These are phyloP conservation scores for Trachymyrmex septentrionalis DNA, from an alignment of 1,140 invertebrate genomes.

Conservation along the genomic window DNA sequence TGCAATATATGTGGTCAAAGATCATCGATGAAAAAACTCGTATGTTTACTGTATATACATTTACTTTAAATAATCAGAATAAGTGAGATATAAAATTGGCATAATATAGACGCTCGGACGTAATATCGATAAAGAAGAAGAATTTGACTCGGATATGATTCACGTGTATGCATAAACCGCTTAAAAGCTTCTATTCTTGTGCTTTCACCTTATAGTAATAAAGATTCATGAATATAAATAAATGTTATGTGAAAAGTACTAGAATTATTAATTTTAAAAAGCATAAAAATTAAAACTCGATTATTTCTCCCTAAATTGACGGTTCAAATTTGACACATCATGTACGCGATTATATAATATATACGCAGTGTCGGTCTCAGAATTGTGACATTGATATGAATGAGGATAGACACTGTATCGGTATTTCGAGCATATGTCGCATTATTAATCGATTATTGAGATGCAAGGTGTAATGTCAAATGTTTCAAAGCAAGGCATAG, in stretches of 20 bases:
- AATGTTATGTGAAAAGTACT: not conserved
- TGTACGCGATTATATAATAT: not conserved
- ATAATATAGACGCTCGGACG: not conserved
- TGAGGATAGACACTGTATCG: not conserved
- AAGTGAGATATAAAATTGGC: slow-evolving; percentile 29
- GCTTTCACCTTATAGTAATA: not conserved
- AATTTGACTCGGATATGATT: slow-evolving; percentile 2
- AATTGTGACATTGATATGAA: slow-evolving; percentile 26
- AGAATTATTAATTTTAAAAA: slow-evolving; percentile 1
- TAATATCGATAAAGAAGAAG: slow-evolving; percentile 24
- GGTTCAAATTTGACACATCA: not conserved
- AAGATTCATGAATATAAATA: slow-evolving; percentile 15
- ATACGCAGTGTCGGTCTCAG: slow-evolving; percentile 12
- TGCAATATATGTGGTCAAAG: slow-evolving; percentile 51
- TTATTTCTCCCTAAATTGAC: not conserved
- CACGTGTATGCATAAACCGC: slow-evolving; percentile 5
- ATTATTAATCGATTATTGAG: slow-evolving; percentile 35
- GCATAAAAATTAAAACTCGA: not conserved
- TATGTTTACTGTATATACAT: not conserved
- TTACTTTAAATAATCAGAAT: slow-evolving; percentile 20
- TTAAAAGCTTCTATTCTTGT: slow-evolving; percentile 13
- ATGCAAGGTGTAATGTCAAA: not conserved
- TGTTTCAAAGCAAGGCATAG: not conserved
- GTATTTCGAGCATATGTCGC: slow-evolving; percentile 4
- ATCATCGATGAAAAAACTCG: slow-evolving; percentile 40